These are phyloP conservation scores for Acrocyrtus sp. DNA, from an alignment of 2,888 invertebrate species.

Conservation along the genomic window DNA sequence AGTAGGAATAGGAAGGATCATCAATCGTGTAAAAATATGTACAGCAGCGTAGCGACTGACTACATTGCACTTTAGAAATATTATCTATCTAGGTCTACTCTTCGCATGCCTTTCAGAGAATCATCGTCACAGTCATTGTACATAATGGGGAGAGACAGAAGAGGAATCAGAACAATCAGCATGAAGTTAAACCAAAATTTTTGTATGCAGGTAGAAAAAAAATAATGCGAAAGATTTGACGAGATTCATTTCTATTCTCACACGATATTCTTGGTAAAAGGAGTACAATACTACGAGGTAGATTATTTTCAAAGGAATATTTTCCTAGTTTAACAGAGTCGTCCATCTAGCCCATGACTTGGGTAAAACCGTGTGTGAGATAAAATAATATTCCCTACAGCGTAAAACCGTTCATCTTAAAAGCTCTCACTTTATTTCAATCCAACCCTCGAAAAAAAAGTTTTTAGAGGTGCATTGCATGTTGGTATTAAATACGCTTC, in stretches of 20 bases:
- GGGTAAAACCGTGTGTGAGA: slow-evolving; percentile 39
- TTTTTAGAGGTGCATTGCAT: slow-evolving; percentile 9
- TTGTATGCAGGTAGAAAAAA: slow-evolving; percentile 28
- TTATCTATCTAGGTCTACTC: not conserved
- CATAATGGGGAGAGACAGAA: not conserved
- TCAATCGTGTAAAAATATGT: not conserved
- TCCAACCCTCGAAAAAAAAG: slow-evolving; percentile 29
- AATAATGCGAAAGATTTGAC: slow-evolving; percentile 42
- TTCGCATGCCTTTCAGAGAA: not conserved
- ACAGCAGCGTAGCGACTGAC: not conserved
- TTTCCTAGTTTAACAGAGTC: slow-evolving; percentile 21
- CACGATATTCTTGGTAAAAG: slow-evolving; percentile 30
- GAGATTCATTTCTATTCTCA: slow-evolving; percentile 44
- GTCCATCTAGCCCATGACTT: slow-evolving; percentile 29
- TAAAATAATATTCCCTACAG: slow-evolving; percentile 45
- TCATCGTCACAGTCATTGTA: not conserved
- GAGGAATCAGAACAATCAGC: not conserved
- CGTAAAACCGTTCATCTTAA: slow-evolving; percentile 35
- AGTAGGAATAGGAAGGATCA: not conserved
- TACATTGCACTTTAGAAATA: not conserved
- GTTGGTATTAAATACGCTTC: not conserved
- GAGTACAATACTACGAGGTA: not conserved
- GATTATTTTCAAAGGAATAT: slow-evolving; percentile 11
- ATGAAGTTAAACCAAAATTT: slow-evolving; percentile 8
- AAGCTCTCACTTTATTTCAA: slow-evolving; percentile 36